A percentile compares a stretch with the other conserved stretches of the same genome.
Conservation (phyloP, 2,888 invertebrate species). For the Sicus ferrugineus region DNA sequence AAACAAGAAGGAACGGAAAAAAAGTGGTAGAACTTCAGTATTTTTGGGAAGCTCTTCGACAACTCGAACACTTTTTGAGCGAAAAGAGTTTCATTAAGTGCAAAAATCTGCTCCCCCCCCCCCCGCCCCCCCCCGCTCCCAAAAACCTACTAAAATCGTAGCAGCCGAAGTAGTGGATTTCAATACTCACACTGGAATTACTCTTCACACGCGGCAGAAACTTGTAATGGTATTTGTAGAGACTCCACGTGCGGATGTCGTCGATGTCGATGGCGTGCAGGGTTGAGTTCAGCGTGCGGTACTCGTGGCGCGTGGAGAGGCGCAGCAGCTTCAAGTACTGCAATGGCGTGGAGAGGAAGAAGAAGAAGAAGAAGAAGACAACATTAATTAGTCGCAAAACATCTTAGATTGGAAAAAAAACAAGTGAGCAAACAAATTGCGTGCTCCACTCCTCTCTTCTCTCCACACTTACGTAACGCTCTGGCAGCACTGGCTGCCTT, state of each 20-base stretch:
- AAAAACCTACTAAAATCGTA: too few relatives aligned
- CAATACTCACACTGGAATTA: constrained; percentile 51
- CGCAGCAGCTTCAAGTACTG: constrained; percentile 46
- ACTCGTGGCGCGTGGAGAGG: constrained; percentile 40
- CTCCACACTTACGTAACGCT: constrained; percentile 32
- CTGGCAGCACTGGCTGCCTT: neutral
- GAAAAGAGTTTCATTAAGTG: too few relatives aligned
- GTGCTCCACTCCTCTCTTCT: neutral
- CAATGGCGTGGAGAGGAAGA: constrained; percentile 19
- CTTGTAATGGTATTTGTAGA: constrained; percentile 49
- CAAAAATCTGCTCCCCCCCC: too few relatives aligned
- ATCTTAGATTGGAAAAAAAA: too few relatives aligned
- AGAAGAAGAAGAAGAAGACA: constrained; percentile 1
- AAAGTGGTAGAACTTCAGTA: too few relatives aligned
- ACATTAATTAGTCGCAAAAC: neutral
- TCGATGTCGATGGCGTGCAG: constrained; percentile 44
- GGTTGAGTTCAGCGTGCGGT: constrained; percentile 28
- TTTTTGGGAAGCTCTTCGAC: too few relatives aligned
- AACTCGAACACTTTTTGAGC: too few relatives aligned
- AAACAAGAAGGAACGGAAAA: neutral
- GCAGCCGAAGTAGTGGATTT: too few relatives aligned
- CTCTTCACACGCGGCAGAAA: constrained; percentile 54
- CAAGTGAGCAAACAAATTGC: neutral
- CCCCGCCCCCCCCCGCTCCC: too few relatives aligned
- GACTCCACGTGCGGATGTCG: constrained; percentile 48